Percentiles rank a stretch among this genome's conserved stretches.
These are phyloP conservation scores for Pteropus rufus DNA, from an alignment of 2,797 vertebrate species.

Conservation along the genomic window DNA sequence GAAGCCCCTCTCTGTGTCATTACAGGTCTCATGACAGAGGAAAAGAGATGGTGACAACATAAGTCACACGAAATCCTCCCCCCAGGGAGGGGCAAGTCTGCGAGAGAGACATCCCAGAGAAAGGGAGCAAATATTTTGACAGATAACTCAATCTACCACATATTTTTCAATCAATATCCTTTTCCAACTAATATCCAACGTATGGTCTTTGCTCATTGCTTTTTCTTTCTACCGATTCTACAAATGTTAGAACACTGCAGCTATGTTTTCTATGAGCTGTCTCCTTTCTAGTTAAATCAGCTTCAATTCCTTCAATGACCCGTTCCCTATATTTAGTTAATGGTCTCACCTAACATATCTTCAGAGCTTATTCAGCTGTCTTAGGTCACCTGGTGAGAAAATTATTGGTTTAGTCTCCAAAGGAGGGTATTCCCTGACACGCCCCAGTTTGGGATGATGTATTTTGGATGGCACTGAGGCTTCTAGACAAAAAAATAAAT, in stretches of 20 bases:
- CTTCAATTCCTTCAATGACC: neutral
- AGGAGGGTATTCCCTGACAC: neutral
- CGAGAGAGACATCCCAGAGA: neutral
- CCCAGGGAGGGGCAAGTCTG: neutral
- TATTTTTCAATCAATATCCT: neutral
- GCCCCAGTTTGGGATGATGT: neutral
- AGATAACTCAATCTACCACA: neutral
- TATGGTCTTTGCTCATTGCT: neutral
- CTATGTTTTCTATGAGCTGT: neutral
- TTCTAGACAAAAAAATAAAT: neutral
- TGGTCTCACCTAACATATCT: neutral
- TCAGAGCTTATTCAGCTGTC: neutral
- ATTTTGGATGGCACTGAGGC: neutral
- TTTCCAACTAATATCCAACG: neutral
- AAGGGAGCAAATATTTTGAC: neutral
- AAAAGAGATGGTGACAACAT: neutral
- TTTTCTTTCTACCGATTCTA: neutral
- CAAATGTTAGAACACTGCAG: neutral
- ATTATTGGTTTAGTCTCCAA: neutral
- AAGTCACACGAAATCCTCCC: neutral
- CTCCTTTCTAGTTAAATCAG: neutral
- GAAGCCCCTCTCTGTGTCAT: neutral
- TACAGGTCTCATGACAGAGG: neutral
- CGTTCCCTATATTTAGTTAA: neutral
- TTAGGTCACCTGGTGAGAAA: neutral